Evolutionary conservation across 2,797 vertebrate species (phyloP).

Genomic region (Parauchenoglanis ngamensis): DNA sequence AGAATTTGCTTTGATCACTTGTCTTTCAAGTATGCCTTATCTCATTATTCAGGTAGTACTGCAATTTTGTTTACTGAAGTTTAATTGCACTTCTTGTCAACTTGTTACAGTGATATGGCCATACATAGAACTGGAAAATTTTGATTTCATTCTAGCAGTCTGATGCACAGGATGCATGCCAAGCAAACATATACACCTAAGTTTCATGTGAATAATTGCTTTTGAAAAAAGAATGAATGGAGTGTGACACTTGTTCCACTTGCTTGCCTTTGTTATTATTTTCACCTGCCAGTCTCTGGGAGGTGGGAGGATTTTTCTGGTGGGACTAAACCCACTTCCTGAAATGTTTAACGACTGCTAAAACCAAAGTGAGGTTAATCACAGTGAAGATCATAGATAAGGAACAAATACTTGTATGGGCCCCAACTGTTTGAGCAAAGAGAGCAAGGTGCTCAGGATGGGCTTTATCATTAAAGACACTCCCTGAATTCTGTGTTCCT

Average conservation of each 20-base stretch:
- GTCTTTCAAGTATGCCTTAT: background rate
- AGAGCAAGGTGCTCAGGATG: slow-evolving; percentile 32
- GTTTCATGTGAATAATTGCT: slow-evolving; percentile 32
- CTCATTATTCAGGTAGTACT: background rate
- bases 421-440: slow-evolving; percentile 40
- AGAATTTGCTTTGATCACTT: background rate
- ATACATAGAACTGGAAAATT: background rate
- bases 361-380: slow-evolving; percentile 38
- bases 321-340: slow-evolving; percentile 51
- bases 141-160: background rate
- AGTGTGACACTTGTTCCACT: slow-evolving; percentile 19
- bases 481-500: slow-evolving; percentile 30
- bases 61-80: background rate
- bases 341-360: slow-evolving; percentile 55
- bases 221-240: slow-evolving; percentile 21
- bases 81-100: background rate
- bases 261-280: slow-evolving; percentile 49
- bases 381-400: slow-evolving; percentile 45
- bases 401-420: slow-evolving; percentile 43
- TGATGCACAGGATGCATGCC: slow-evolving; percentile 1
- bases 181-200: background rate
- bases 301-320: slow-evolving; percentile 22
- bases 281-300: slow-evolving; percentile 47
- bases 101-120: background rate
- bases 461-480: slow-evolving; percentile 45